Evolutionary conservation across 2,797 vertebrate genomes (phyloP), one percentile per base, ranked within the genome.

Genomic region (Melanotaenia trifasciata): DNA sequence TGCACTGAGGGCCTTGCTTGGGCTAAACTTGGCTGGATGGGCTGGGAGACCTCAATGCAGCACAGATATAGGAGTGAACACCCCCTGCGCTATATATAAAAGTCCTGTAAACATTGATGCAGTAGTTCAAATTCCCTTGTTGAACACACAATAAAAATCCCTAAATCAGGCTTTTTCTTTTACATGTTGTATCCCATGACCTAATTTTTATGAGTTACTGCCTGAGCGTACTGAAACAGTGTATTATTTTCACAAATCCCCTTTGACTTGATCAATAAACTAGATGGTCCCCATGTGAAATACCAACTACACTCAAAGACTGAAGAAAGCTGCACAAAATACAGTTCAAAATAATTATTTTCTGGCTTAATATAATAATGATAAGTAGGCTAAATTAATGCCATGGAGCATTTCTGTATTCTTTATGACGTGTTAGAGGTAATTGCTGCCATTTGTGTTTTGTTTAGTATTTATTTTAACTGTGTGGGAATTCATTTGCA

Each of bases 11-110:
- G 79, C 87, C 78, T 78, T 1, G 45, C 79, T 68, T 7, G 58
- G 83, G 83, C 89, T 90, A 90, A 86, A 90, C 85, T 86, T 84
- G 89, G 89, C 70, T 77, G 64, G 30, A 63, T 76, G 76, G 80
- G 79, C 67, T 64, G 62, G 78, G 85, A 90, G 86, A 79, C 81
- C 82, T 89, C 74, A 76, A 78, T 84, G 88, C 79, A 81, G 83
- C 62, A 77, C 83, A 66, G 53, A 89, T 78, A 74, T 69, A 80
- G 71, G 62, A 78, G 53, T 50, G 73, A 84, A 79, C 67, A 70
- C 66, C 86, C 80, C 83, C 59, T 43, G 69, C 18, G 6, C 72
- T 78, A 70, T 82, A 83, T 87, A 83, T 87, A 9, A 67, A 14
- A 80, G 66, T 73, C 61, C 67, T 69, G 50, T 77, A 72, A 81